Evolutionary conservation across 2,797 vertebrate genomes (phyloP).

Genomic region (Botia almorhae): DNA sequence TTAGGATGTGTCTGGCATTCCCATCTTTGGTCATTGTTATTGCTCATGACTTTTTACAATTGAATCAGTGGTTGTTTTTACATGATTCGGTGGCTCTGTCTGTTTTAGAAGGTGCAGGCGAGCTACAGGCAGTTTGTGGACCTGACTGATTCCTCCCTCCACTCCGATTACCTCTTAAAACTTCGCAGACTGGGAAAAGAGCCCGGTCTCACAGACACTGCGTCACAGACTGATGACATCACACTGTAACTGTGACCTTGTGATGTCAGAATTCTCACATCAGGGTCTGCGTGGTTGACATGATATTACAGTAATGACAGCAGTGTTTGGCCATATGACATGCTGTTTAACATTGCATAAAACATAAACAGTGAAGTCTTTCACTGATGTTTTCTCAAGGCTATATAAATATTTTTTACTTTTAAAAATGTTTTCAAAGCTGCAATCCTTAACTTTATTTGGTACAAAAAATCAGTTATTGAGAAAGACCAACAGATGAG

Average conservation of each 20-base stretch:
- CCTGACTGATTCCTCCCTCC: slow-evolving; percentile 62
- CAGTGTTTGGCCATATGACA: neutral
- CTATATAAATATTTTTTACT: neutral
- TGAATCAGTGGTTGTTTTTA: neutral
- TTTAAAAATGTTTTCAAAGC: neutral
- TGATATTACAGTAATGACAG: neutral
- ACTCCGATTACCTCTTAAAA: slow-evolving; percentile 64
- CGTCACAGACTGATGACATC: slow-evolving; percentile 58
- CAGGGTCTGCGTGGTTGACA: neutral
- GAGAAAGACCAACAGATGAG: neutral
- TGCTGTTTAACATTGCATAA: neutral
- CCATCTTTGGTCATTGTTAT: slow-evolving; percentile 33
- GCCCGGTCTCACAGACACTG: slow-evolving; percentile 54
- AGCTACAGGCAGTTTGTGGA: slow-evolving; percentile 65
- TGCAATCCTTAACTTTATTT: neutral
- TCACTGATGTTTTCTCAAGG: neutral
- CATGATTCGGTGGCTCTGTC: slow-evolving; percentile 7
- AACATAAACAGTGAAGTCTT: too few relatives aligned
- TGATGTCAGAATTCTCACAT: slow-evolving; percentile 2
- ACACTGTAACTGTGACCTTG: slow-evolving; percentile 11
- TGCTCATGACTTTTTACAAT: slow-evolving; percentile 6
- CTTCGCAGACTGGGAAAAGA: slow-evolving; percentile 58
- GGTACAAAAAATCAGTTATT: neutral
- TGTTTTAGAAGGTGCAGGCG: slow-evolving; percentile 60
- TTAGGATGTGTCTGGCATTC: slow-evolving; percentile 18